phyloP scores from a whole-genome alignment of 2,113 vertebrate genomes.

The Pitta sordida region DNA sequence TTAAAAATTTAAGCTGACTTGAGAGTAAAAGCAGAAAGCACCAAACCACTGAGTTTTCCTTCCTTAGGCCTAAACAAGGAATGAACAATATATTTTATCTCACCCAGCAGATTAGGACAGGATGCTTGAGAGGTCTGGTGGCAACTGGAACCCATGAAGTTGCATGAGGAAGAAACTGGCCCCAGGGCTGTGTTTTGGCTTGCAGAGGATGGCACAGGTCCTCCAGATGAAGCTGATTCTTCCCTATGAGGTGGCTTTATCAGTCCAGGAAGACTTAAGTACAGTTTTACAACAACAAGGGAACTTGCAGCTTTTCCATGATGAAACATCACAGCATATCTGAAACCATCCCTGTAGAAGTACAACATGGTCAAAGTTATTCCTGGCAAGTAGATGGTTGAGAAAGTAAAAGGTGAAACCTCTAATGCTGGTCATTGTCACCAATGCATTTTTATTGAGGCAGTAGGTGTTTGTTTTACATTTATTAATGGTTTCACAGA shows the following conservation, averaged over 20 bases:
- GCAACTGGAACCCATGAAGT: neutral
- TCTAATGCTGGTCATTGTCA: neutral
- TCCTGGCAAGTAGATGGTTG: neutral
- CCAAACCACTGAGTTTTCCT: neutral
- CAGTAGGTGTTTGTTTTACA: neutral
- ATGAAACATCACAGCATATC: neutral
- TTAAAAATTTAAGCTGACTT: neutral
- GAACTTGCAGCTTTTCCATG: neutral
- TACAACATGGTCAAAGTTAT: neutral
- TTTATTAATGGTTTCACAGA: neutral
- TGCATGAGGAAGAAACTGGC: neutral
- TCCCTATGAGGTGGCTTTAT: neutral
- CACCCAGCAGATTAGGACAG: neutral
- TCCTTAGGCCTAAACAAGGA: neutral
- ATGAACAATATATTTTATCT: neutral
- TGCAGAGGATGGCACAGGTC: neutral
- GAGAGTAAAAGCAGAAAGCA: neutral
- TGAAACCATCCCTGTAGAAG: neutral
- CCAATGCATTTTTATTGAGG: neutral
- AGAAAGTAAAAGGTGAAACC: neutral
- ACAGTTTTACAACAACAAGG: neutral
- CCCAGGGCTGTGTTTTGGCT: neutral
- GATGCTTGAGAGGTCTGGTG: neutral
- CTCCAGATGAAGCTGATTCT: neutral
- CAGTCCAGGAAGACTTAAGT: neutral